These are phyloP conservation scores for Malacosoma neustria DNA, from an alignment of 2,888 invertebrate species.

Conservation along the genomic window DNA sequence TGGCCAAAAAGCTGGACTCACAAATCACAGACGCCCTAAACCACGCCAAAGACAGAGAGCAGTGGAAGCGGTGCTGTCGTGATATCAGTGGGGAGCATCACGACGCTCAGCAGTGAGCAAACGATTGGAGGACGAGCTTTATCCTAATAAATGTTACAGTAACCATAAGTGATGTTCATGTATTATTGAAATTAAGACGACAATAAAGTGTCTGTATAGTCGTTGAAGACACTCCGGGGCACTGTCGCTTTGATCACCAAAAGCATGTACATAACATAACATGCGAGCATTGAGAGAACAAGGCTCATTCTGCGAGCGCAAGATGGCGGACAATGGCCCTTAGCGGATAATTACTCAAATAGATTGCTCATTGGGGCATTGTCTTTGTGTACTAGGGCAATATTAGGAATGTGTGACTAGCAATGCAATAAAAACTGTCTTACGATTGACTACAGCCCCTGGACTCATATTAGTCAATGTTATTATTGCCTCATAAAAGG, in stretches of 20 bases:
- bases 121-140: too few species aligned
- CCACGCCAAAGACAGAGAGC: too few species aligned
- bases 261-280: slow-evolving; percentile 52
- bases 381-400: slow-evolving; percentile 54
- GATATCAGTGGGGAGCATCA: too few species aligned
- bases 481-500: too few species aligned
- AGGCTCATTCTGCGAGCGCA: slow-evolving; percentile 66
- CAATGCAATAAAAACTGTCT: slow-evolving; percentile 27
- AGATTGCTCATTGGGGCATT: slow-evolving; percentile 73
- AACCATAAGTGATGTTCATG: slow-evolving; percentile 14
- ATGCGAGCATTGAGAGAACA: slow-evolving; percentile 57
- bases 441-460: slow-evolving; percentile 1
- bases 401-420: slow-evolving; percentile 46
- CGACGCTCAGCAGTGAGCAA: too few species aligned
- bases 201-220: slow-evolving; percentile 42
- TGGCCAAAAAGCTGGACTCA: too few species aligned
- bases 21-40: too few species aligned
- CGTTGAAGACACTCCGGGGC: slow-evolving; percentile 46
- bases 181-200: slow-evolving; percentile 26
- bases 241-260: slow-evolving; percentile 44
- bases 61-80: too few species aligned
- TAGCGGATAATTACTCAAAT: slow-evolving; percentile 74
- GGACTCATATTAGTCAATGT: too few species aligned
- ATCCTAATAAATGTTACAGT: too few species aligned
- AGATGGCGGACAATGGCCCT: slow-evolving; percentile 73